Percentiles rank a stretch among this genome's conserved stretches.
Conservation (phyloP, 2,113 vertebrate genomes). For the Campylomormyrus numenius region DNA sequence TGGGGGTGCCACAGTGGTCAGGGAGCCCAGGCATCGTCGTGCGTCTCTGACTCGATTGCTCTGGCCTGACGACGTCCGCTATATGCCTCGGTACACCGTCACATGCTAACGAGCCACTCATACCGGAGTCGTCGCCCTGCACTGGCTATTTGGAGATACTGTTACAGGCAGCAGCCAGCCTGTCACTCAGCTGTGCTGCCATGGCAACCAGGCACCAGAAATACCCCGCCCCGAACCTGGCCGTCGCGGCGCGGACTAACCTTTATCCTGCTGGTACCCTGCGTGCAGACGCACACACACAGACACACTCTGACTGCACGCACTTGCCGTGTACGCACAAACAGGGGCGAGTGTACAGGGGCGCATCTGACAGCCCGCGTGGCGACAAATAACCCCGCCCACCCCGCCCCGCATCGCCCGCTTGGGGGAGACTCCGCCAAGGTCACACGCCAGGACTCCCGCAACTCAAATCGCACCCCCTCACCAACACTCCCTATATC, state of each 20-base stretch:
- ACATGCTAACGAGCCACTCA: neutral
- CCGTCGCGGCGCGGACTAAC: neutral
- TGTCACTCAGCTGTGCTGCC: neutral
- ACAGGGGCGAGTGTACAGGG: neutral
- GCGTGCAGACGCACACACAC: neutral
- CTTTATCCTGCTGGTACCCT: neutral
- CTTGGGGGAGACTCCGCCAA: neutral
- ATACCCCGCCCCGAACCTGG: neutral
- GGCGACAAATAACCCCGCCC: neutral
- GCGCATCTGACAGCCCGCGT: neutral
- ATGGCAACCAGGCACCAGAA: neutral
- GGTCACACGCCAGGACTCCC: neutral
- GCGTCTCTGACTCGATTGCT: neutral
- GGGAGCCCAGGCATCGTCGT: neutral
- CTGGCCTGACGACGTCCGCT: neutral
- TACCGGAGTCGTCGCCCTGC: neutral
- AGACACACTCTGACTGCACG: neutral
- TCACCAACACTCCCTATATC: slow-evolving; percentile 25
- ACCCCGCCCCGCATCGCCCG: neutral
- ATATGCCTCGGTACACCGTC: neutral
- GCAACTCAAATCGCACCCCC: neutral
- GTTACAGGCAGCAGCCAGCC: neutral
- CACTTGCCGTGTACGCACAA: neutral
- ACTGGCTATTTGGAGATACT: neutral
- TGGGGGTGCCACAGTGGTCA: neutral